Percentiles rank a stretch among this genome's conserved stretches.
Evolutionary conservation across 2,113 vertebrate species (phyloP).

Genomic region (Apaloderma vittatum): DNA sequence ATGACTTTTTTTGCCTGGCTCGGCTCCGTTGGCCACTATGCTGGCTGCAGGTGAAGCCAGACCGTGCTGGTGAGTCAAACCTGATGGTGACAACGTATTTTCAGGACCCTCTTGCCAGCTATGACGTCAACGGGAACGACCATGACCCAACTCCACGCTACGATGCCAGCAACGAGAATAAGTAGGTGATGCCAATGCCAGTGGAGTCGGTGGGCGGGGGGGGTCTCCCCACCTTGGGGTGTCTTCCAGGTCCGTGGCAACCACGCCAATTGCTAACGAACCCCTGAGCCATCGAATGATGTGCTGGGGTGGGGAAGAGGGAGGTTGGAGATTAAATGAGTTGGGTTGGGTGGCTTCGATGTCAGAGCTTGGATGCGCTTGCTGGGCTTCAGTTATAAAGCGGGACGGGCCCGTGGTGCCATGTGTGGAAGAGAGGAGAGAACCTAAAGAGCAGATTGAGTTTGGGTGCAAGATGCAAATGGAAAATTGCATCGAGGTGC

Average conservation of each 20-base stretch:
- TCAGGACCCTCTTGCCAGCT: conserved; percentile 92
- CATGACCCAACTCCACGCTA: conserved; percentile 91
- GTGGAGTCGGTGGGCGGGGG: accelerated
- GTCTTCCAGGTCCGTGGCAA: background rate
- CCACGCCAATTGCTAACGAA: background rate
- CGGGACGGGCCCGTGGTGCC: accelerated
- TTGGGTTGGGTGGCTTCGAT: background rate
- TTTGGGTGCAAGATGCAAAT: background rate
- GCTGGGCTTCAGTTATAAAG: background rate
- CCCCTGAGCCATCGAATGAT: background rate
- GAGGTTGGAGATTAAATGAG: background rate
- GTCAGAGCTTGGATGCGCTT: background rate
- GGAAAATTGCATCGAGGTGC: background rate
- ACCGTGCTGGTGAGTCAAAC: background rate
- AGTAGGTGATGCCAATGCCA: conserved; percentile 71
- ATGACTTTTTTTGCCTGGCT: background rate
- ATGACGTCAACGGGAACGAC: conserved; percentile 92
- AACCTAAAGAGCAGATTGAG: background rate
- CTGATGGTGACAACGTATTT: conserved; percentile 13
- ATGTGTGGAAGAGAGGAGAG: background rate
- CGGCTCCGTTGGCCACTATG: background rate
- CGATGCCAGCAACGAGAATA: conserved; percentile 91
- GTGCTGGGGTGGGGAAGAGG: too few relatives aligned
- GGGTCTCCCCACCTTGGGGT: background rate
- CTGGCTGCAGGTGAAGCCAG: background rate